A percentile compares a stretch with the other conserved stretches of the same genome.
Evolutionary conservation across 2,888 invertebrate species (phyloP).

Genomic region (Coelogynopora nodosa): DNA sequence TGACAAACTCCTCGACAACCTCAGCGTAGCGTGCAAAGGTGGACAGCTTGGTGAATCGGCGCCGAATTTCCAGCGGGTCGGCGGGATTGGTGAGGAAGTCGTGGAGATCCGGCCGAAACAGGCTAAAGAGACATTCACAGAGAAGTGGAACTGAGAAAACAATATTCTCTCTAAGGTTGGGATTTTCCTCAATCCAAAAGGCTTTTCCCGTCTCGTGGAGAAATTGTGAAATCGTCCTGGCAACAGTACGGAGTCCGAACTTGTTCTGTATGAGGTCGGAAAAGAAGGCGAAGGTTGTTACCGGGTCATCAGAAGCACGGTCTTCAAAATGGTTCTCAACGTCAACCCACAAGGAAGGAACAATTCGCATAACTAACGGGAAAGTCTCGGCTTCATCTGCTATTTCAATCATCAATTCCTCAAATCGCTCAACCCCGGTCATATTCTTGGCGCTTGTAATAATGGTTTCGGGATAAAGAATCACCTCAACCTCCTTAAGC

Average conservation of each 20-base stretch:
- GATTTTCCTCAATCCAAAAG: slow-evolving; percentile 40
- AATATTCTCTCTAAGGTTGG: slow-evolving; percentile 52
- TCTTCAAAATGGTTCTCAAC: slow-evolving; percentile 57
- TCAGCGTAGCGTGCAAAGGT: slow-evolving; percentile 53
- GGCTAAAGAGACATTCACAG: slow-evolving; percentile 53
- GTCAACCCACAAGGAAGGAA: slow-evolving; percentile 59
- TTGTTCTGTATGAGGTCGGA: slow-evolving; percentile 51
- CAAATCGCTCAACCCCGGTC: slow-evolving; percentile 52
- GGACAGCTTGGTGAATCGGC: slow-evolving; percentile 50
- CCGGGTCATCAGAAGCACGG: slow-evolving; percentile 54
- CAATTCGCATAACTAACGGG: slow-evolving; percentile 54
- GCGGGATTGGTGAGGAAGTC: slow-evolving; percentile 47
- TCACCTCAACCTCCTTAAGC: slow-evolving; percentile 50
- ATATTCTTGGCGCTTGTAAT: slow-evolving; percentile 53
- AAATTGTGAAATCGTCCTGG: slow-evolving; percentile 55
- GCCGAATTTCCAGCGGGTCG: slow-evolving; percentile 53
- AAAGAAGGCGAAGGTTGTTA: slow-evolving; percentile 54
- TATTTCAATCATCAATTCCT: slow-evolving; percentile 48
- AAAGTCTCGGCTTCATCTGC: slow-evolving; percentile 53
- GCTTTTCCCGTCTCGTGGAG: slow-evolving; percentile 54
- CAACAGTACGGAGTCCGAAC: slow-evolving; percentile 53
- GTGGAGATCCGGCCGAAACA: slow-evolving; percentile 54
- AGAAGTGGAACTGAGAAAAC: slow-evolving; percentile 58
- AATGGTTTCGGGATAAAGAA: slow-evolving; percentile 52
- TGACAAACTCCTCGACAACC: slow-evolving; percentile 46